Conservation (phyloP, 2,113 vertebrate genomes). For the Chelonoidis abingdonii region DNA sequence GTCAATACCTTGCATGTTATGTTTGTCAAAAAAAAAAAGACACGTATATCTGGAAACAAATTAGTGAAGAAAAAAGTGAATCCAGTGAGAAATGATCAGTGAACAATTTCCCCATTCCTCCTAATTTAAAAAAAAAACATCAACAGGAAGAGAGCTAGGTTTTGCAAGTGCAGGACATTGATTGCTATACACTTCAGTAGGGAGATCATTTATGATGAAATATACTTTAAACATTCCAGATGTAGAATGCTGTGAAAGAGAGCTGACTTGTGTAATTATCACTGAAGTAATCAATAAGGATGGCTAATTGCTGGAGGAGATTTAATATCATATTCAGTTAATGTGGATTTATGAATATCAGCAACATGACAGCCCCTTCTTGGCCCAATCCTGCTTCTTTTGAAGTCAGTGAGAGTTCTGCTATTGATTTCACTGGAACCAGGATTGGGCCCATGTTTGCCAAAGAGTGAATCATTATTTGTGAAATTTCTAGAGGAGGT, state of each 20-base stretch:
- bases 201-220: background rate
- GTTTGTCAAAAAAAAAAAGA: accelerated
- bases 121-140: background rate
- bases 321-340: slow-evolving; percentile 24
- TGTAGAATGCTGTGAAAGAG: background rate
- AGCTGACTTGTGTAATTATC: slow-evolving; percentile 2
- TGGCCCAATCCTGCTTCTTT: background rate
- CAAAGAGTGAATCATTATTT: background rate
- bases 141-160: background rate
- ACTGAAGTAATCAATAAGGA: slow-evolving; percentile 19
- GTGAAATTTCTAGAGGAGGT: background rate
- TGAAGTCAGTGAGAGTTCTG: background rate
- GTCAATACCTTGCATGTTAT: background rate
- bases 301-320: background rate
- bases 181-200: background rate
- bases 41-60: background rate
- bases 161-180: background rate
- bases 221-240: background rate
- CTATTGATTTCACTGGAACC: background rate
- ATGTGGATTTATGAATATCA: background rate
- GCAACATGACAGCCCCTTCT: background rate
- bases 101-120: background rate
- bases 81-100: background rate
- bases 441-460: background rate
- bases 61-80: background rate